These are phyloP conservation scores for Peromyscus aztecus DNA, from an alignment of 2,797 vertebrate genomes.

Conservation along the genomic window DNA sequence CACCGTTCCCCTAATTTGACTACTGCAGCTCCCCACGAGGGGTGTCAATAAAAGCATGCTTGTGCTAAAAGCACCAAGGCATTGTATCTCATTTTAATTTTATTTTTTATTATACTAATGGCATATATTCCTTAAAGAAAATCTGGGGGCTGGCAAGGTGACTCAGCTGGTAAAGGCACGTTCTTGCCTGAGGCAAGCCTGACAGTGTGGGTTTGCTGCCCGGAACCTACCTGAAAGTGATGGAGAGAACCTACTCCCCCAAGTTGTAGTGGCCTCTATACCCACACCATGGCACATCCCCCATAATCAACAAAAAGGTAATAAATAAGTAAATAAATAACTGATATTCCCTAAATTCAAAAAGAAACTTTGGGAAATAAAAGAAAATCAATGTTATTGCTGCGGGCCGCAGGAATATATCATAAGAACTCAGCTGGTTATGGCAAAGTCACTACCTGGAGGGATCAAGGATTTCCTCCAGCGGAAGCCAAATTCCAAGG, in stretches of 20 bases:
- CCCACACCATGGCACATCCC: background rate
- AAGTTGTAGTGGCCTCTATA: background rate
- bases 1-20: background rate
- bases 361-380: slow-evolving; percentile 13
- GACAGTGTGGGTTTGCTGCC: too few species aligned
- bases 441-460: too few species aligned
- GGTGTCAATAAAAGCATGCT: background rate
- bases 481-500: too few species aligned
- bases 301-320: background rate
- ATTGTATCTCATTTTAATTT: background rate
- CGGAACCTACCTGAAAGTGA: background rate
- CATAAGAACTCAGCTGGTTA: too few species aligned
- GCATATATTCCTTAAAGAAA: background rate
- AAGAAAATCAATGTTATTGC: background rate
- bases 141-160: background rate
- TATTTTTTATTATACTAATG: background rate
- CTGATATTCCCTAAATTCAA: background rate
- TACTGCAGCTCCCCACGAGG: background rate
- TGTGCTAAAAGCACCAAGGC: background rate
- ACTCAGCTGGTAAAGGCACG: background rate
- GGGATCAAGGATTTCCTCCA: too few species aligned
- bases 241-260: too few species aligned
- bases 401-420: too few species aligned
- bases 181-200: background rate
- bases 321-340: background rate